These are phyloP conservation scores for Phalacrocorax carbo DNA, from an alignment of 2,113 vertebrate species.

Conservation along the genomic window DNA sequence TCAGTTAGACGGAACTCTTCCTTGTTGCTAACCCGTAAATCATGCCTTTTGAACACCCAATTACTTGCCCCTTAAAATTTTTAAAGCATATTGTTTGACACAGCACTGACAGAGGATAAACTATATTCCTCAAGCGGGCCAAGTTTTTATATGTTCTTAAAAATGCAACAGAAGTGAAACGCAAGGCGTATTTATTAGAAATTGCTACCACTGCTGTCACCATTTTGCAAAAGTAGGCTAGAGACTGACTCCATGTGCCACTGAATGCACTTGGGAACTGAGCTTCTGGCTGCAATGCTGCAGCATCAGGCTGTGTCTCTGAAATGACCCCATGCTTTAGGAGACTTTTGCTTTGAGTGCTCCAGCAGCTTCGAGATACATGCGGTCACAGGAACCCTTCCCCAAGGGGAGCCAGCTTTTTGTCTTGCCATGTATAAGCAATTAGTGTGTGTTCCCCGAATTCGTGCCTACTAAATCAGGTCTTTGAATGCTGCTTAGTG, in stretches of 20 bases:
- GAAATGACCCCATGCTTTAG: not conserved
- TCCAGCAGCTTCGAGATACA: not conserved
- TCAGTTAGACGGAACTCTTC: not conserved
- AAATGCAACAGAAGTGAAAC: not conserved
- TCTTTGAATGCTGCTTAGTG: not conserved
- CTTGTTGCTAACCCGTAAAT: not conserved
- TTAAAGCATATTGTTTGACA: not conserved
- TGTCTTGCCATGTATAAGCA: not conserved
- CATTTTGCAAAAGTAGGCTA: not conserved
- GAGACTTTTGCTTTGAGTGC: not conserved
- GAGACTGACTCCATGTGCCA: not conserved
- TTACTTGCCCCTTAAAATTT: not conserved
- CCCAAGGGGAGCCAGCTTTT: not conserved
- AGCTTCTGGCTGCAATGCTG: not conserved
- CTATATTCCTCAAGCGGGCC: not conserved
- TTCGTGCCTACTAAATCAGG: not conserved
- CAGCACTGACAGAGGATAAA: not conserved
- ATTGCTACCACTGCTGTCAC: not conserved
- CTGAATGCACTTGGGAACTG: not conserved
- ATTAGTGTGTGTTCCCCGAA: not conserved
- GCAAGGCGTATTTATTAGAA: rapidly evolving
- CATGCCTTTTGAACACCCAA: not conserved
- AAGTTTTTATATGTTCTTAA: not conserved
- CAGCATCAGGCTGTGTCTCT: not conserved
- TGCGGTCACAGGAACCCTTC: rapidly evolving